These are phyloP conservation scores for Ptychadena robeensis DNA, from an alignment of 2,797 vertebrate genomes.

Conservation along the genomic window DNA sequence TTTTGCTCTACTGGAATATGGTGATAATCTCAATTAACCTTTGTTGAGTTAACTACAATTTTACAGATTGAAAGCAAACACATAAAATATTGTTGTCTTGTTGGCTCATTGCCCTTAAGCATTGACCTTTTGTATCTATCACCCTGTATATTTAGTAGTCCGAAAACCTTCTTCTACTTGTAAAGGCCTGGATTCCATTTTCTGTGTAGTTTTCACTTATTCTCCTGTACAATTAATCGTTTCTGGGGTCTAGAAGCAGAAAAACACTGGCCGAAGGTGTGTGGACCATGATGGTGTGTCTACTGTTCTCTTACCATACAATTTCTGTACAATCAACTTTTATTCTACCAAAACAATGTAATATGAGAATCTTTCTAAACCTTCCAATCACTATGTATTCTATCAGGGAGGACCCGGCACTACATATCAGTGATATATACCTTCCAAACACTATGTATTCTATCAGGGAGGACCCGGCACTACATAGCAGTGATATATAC, in stretches of 20 bases:
- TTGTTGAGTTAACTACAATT: not conserved
- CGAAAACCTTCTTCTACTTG: not conserved
- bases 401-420: too few relatives aligned
- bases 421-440: too few relatives aligned
- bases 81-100: not conserved
- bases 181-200: not conserved
- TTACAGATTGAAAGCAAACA: not conserved
- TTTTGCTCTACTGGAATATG: not conserved
- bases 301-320: too few relatives aligned
- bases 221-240: not conserved
- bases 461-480: too few relatives aligned
- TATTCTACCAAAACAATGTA: too few relatives aligned
- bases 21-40: not conserved
- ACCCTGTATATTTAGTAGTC: not conserved
- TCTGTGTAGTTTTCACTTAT: not conserved
- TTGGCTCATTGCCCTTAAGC: not conserved
- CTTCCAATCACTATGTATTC: too few relatives aligned
- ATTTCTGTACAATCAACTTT: too few relatives aligned
- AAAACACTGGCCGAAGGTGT: too few relatives aligned
- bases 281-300: too few relatives aligned
- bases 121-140: not conserved
- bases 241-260: not conserved
- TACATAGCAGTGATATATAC: too few relatives aligned
- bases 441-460: too few relatives aligned
- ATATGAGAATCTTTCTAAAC: too few relatives aligned